Evolutionary conservation across 2,888 invertebrate genomes (phyloP), one percentile per base, ranked within the genome.

Genomic region (Pheosia tremula): DNA sequence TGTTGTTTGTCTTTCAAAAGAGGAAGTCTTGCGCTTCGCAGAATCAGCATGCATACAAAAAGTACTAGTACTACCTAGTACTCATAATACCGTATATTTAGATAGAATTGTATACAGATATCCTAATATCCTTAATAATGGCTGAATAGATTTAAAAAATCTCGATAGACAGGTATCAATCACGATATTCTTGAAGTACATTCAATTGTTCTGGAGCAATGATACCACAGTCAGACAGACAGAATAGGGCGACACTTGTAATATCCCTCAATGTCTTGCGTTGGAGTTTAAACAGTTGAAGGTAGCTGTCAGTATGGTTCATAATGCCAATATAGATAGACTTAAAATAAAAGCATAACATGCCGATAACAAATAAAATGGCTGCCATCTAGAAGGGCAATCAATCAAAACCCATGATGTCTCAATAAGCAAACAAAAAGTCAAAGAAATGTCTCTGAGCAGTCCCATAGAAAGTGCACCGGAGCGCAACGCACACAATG

Each of bases 401-500:
- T 75, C 69, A 71, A 75, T 76, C 69, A 71, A 68, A 64, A 68
- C 61, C 67, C 58, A 66, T 63, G 68, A 74, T 68, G 63, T 69
- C 70, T 71, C 70, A 73, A 74, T 75, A 64, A 84, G 73, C 80
- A 78, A 84, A 85, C 80, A 88, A 88, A 87, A 86, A 84, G 83
- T 84, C 79, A 82, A 83, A 79, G 68, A 72, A 69, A 74, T 68
- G 72, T 71, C 69, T 73, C 66, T 69, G 62, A 68, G 64, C 62
- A 62, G 66, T 78, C 75, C 80, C 75, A 73, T 74, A 74, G 66
- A 71, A 79, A 81, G 82, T 69, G 82, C 83, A 86, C 80, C 82
- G 77, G 81, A 77, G 79, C 77, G 74, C 69, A 74, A 74, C 72
- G 66, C 60, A 67, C 68, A 90, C 90, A 92, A 91, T 91, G 77